A percentile compares a stretch with the other conserved stretches of the same genome.
Conservation (phyloP, 2,888 invertebrate genomes). For the Leucozona laternaria region DNA sequence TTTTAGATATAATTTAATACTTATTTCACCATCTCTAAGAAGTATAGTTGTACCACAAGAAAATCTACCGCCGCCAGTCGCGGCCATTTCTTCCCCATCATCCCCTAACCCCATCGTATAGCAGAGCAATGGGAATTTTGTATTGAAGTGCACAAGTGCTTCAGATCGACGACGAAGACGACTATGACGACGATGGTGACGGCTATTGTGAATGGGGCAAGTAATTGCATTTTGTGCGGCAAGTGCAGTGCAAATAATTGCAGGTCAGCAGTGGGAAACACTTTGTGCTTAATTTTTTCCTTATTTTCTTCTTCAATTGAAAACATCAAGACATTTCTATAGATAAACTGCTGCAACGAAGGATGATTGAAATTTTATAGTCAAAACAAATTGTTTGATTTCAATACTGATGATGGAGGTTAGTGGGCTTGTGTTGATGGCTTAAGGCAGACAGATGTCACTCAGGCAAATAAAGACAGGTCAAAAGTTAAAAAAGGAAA, state of each 20-base stretch:
- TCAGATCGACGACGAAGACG: conserved; percentile 8
- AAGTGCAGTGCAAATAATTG: conserved; percentile 72
- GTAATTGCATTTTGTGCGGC: conserved; percentile 74
- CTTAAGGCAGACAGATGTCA: conserved; percentile 9
- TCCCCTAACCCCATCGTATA: background rate
- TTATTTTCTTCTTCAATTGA: conserved; percentile 21
- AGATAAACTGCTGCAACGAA: conserved; percentile 7
- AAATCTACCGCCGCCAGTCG: background rate
- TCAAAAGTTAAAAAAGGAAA: background rate
- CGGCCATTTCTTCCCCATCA: background rate
- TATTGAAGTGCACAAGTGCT: conserved; percentile 66
- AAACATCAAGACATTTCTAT: conserved; percentile 30
- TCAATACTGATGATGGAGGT: conserved; percentile 15
- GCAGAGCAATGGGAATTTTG: conserved; percentile 50
- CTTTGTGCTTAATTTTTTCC: conserved; percentile 30
- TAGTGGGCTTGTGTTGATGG: background rate
- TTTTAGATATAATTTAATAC: conserved; percentile 41
- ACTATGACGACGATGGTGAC: too few species aligned
- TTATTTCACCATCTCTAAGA: conserved; percentile 42
- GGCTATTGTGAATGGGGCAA: conserved; percentile 68
- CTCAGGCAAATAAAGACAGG: background rate
- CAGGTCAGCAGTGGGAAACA: conserved; percentile 59
- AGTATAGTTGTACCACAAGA: background rate
- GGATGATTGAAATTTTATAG: background rate
- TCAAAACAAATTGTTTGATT: conserved; percentile 35